Evolutionary conservation across 2,888 invertebrate genomes (phyloP), one percentile per base, ranked within the genome.

Genomic region (Ashinkailepas kermadecensis): DNA sequence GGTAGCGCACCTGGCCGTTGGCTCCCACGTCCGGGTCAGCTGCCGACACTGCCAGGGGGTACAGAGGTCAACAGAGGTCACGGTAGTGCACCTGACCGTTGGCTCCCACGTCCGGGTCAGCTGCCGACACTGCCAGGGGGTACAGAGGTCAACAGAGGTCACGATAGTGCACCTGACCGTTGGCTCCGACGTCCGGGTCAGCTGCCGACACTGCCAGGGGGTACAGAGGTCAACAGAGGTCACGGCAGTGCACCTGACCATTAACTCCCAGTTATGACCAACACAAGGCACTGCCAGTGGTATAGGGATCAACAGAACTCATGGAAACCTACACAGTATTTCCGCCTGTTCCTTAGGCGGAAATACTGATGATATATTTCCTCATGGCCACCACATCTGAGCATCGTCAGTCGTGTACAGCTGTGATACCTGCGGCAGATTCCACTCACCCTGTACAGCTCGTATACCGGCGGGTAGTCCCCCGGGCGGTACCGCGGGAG

Each of bases 121-220:
- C 78, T n/a, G 82, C 81, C 80, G 81, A 82, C 79, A 82, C 82
- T 56, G 83, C 54, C 18, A 39, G 80, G 80, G n/a, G n/a, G 39
- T 39, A 1, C 1, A 1, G 39, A 39, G 39, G 39, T 39, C 39
- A 3, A 4, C 39, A 39, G n/a, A 39, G 39, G 39, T 39, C 39
- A 39, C 39, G 4, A 54, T 82, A 84, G 8, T 83, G 83, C 57
- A 84, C 70, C 79, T 84, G 83, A 54, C 83, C 82, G 81, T 84
- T 84, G 62, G 81, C 82, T 15, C 84, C 84, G 18, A 83, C 78
- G 78, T 84, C 84, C 7, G 62, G 25, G 58, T 84, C 84, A 39
- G 81, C 64, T 2, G 83, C 83, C n/a, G 80, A 81, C 21, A 84
- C 84, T 83, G 81, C n/a, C 21, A 39, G 3, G n/a, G 10, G 11